These are phyloP conservation scores for Apis laboriosa DNA, from an alignment of 1,140 invertebrate genomes.

Conservation along the genomic window DNA sequence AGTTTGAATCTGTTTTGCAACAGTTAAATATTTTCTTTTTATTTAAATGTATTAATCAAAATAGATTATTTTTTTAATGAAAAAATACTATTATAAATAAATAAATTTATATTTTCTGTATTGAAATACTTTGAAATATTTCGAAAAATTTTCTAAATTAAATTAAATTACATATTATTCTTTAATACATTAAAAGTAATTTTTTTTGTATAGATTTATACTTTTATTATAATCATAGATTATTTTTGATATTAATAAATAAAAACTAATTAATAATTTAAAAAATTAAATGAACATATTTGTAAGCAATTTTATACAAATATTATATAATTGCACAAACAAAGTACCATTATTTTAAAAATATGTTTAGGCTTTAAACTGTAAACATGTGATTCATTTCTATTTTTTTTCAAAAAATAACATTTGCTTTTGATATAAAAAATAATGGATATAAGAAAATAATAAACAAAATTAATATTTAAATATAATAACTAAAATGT, in stretches of 20 bases:
- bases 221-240: not conserved
- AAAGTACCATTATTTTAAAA: not conserved
- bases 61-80: conserved; percentile 4
- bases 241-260: not conserved
- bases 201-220: not conserved
- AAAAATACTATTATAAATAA: not conserved
- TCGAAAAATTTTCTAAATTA: not conserved
- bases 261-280: conserved; percentile 9
- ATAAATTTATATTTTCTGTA: not conserved
- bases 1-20: conserved; percentile 28
- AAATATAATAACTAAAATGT: conserved; percentile 8
- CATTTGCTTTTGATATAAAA: conserved; percentile 5
- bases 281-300: not conserved
- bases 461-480: not conserved
- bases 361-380: not conserved
- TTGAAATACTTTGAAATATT: conserved; percentile 3
- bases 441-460: conserved; percentile 12
- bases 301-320: not conserved
- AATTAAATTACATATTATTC: conserved; percentile 2
- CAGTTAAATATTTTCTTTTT: not conserved
- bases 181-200: not conserved
- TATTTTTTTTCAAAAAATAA: not conserved
- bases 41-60: conserved; percentile 1
- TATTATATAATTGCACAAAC: not conserved
- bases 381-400: not conserved